Conservation (phyloP, 1,140 invertebrate species). For the Lepidostoma basale region DNA sequence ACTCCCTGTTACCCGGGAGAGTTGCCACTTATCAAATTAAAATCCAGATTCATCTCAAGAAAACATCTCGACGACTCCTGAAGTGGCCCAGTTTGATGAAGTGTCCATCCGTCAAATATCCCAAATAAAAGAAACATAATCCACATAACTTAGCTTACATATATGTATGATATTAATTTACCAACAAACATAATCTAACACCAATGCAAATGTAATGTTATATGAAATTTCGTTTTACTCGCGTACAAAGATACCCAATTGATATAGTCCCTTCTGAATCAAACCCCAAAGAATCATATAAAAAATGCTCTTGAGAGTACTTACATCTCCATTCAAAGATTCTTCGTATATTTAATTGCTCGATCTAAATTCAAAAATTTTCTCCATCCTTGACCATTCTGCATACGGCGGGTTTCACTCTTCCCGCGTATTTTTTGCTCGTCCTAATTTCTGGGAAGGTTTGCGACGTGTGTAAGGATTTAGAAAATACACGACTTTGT, state of each 20-base stretch:
- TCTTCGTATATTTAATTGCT: constrained; percentile 7
- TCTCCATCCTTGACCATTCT: not conserved
- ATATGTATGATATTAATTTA: too few relatives aligned
- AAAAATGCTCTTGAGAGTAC: not conserved
- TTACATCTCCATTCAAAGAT: not conserved
- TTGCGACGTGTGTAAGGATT: not conserved
- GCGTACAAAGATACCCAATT: constrained; percentile 13
- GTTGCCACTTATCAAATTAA: constrained; percentile 4
- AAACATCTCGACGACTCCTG: not conserved
- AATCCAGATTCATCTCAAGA: not conserved
- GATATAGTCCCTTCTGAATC: constrained; percentile 13
- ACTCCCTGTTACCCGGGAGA: not conserved
- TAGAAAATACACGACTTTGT: not conserved
- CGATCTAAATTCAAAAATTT: not conserved
- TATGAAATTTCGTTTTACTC: too few relatives aligned
- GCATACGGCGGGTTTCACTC: not conserved
- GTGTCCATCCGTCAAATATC: constrained; percentile 10
- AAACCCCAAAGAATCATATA: too few relatives aligned
- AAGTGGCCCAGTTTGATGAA: constrained; percentile 14
- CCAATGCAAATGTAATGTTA: too few relatives aligned
- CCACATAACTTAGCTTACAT: too few relatives aligned
- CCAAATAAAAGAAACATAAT: not conserved
- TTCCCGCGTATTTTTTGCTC: not conserved
- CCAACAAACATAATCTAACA: too few relatives aligned
- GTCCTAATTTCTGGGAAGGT: constrained; percentile 2